These are phyloP conservation scores for Psittacula derbiana DNA, from an alignment of 2,797 vertebrate genomes.

Conservation along the genomic window DNA sequence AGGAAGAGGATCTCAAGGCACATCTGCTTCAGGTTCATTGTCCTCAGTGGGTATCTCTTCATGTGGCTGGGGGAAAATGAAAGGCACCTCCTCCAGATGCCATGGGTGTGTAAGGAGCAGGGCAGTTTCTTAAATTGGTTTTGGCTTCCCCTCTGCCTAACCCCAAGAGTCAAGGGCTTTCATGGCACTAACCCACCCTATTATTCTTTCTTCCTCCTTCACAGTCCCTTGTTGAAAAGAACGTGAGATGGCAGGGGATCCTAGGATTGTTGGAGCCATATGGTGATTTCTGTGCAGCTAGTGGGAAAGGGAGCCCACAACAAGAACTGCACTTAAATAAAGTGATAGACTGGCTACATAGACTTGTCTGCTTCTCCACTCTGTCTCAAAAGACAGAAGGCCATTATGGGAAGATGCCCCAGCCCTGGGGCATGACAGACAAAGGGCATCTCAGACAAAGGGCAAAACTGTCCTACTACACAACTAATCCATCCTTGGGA, in stretches of 20 bases:
- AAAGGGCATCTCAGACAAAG: neutral
- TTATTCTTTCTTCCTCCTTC: neutral
- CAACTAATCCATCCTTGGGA: neutral
- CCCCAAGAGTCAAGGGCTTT: neutral
- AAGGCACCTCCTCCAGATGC: neutral
- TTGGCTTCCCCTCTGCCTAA: neutral
- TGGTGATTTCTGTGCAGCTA: neutral
- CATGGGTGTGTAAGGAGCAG: rapidly evolving
- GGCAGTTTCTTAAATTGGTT: neutral
- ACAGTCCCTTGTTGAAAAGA: neutral
- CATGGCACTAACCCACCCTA: neutral
- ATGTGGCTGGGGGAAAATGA: neutral
- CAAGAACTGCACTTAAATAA: neutral
- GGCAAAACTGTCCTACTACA: neutral
- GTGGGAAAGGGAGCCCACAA: neutral
- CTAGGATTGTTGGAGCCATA: neutral
- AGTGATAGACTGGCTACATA: neutral
- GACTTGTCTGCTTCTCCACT: neutral
- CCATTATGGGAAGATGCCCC: neutral
- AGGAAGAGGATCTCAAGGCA: neutral
- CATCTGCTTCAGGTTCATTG: neutral
- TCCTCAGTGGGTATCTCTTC: neutral
- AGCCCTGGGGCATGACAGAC: neutral
- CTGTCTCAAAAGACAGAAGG: neutral
- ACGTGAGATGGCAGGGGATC: neutral